Evolutionary conservation across 2,888 invertebrate species (phyloP), one percentile per base, ranked within the genome.

Genomic region (Tenthredo mesomela): DNA sequence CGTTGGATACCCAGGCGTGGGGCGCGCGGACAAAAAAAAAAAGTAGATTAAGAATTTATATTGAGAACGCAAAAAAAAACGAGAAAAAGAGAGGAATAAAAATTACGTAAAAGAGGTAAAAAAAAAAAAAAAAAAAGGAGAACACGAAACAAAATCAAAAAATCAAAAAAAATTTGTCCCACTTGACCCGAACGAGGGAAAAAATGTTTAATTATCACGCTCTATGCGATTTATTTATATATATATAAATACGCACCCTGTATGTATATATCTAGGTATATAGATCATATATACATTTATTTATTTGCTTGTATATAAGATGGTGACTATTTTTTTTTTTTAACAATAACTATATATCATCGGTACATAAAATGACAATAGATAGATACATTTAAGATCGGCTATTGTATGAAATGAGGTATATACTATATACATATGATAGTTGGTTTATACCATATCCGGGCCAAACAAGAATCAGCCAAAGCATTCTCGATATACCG

Each of bases 401-500:
- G 12, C 71, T 43, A 73, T 73, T 73, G 71, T 73, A 37, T 25
- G 9, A 73, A 43, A 61, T 7, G 25, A 18, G 21, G 43, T 73
- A 43, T 21, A 4, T 37, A 40, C 12, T 43, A 4, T 37, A 18
- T 25, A 73, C 9, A 43, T 61, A 25, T 12, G 21, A 29, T 61
- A 9, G 18, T 33, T 10, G 9, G 71, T 43, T 40, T 73, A 40
- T 73, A 43, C 21, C 71, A 73, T 73, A 73, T 73, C 71, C 71
- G 71, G 71, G 71, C 71, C 71, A 73, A 73, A 12, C 43, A 3
- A 43, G 71, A 73, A 73, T 10, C 21, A 12, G 43, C 43, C 5
- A 37, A 70, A 37, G 18, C 12, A 43, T 43, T 33, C 40, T 71
- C 71, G 40, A 40, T 65, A 33, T n/a, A n/a, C n/a, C n/a, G n/a